phyloP scores from a whole-genome alignment of 2,113 vertebrate genomes.

The Cyanoliseus patagonus region DNA sequence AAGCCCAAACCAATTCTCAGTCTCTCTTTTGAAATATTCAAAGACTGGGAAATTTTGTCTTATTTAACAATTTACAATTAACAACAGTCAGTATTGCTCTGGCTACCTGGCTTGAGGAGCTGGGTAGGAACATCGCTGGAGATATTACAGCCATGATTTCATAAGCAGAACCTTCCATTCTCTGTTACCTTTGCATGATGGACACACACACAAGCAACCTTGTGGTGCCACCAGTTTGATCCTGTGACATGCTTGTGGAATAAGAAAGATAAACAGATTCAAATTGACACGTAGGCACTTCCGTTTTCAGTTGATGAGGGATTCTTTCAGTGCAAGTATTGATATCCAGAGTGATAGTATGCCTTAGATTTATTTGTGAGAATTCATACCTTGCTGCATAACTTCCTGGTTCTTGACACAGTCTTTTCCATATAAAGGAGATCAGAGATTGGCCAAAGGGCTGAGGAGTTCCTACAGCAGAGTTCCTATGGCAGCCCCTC shows the following conservation, averaged over 20 bases:
- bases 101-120: not conserved
- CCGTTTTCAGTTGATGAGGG: not conserved
- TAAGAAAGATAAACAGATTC: not conserved
- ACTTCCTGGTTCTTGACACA: not conserved
- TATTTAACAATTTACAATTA: not conserved
- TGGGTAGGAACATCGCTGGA: not conserved
- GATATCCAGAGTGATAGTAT: not conserved
- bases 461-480: not conserved
- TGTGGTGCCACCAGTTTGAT: not conserved
- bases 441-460: not conserved
- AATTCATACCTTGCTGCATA: not conserved
- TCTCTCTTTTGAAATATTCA: not conserved
- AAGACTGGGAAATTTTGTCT: not conserved
- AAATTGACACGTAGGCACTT: not conserved
- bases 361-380: not conserved
- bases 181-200: not conserved
- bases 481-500: not conserved
- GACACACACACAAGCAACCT: not conserved
- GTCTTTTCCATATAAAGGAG: not conserved
- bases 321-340: not conserved
- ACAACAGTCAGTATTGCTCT: not conserved
- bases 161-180: not conserved
- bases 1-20: not conserved
- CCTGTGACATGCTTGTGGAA: not conserved
- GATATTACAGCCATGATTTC: not conserved